Conservation (phyloP, 2,797 vertebrate species). For the Clarias fuscus region DNA sequence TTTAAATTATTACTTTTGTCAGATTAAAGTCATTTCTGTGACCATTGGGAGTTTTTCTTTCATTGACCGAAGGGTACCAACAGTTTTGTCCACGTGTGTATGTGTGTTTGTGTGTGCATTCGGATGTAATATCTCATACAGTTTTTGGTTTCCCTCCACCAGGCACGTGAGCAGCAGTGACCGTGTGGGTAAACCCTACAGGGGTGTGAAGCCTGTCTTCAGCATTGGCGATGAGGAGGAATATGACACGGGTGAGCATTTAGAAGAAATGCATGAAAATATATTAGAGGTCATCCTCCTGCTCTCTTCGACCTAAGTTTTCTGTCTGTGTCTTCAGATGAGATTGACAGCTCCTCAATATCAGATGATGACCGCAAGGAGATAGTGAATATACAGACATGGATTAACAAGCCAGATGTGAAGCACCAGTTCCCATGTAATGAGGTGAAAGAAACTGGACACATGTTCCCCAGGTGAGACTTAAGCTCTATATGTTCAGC, state of each 20-base stretch:
- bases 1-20: too few species aligned
- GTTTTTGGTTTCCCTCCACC: constrained; percentile 55
- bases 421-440: constrained; percentile 95
- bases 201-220: constrained; percentile 97
- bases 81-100: too few species aligned
- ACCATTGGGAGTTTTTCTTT: too few species aligned
- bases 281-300: background rate
- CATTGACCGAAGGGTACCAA: too few species aligned
- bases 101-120: background rate
- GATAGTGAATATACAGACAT: constrained; percentile 95
- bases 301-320: background rate
- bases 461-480: constrained; percentile 92
- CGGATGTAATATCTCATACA: background rate
- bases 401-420: constrained; percentile 96
- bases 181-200: constrained; percentile 93
- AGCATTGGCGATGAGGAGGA: constrained; percentile 98
- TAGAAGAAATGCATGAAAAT: background rate
- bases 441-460: constrained; percentile 96
- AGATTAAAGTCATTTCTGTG: too few species aligned
- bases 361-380: constrained; percentile 98
- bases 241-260: constrained; percentile 88
- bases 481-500: background rate
- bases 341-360: constrained; percentile 97
- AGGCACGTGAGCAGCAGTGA: constrained; percentile 98
- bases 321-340: constrained; percentile 75